A percentile compares a stretch with the other conserved stretches of the same genome.
Evolutionary conservation across 2,888 invertebrate species (phyloP).

Genomic region (Magallana nippona): DNA sequence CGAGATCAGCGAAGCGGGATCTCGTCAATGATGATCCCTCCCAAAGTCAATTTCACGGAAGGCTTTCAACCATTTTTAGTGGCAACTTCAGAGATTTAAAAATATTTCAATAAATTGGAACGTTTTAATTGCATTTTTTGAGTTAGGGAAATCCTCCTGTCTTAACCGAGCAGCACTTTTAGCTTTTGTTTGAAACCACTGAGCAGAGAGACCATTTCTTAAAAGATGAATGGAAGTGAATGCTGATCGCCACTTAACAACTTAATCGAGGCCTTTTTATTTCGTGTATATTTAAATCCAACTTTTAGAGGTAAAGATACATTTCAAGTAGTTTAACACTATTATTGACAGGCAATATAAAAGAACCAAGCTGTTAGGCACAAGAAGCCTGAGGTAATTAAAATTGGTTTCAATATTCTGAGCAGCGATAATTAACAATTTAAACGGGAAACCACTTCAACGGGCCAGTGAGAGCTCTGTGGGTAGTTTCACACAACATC

Average conservation of each 20-base stretch:
- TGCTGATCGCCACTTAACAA: background rate
- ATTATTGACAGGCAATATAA: background rate
- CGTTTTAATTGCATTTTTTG: conserved; percentile 9
- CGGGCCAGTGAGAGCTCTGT: too few species aligned
- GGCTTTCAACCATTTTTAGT: background rate
- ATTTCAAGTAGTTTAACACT: background rate
- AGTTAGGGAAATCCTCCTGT: background rate
- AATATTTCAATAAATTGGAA: conserved; percentile 22
- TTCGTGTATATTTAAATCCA: background rate
- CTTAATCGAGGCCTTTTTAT: background rate
- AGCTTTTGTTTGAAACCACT: background rate
- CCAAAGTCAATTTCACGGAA: background rate
- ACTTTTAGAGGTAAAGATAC: background rate
- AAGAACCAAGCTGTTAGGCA: too few species aligned
- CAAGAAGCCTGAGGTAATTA: too few species aligned
- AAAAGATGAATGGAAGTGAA: background rate
- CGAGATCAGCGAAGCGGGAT: background rate
- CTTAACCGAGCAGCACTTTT: background rate
- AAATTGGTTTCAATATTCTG: too few species aligned
- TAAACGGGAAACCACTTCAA: too few species aligned
- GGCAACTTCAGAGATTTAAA: conserved; percentile 13
- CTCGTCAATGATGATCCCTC: background rate
- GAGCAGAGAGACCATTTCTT: background rate
- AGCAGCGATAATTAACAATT: too few species aligned
- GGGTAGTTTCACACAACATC: too few species aligned